Evolutionary conservation across 1,140 invertebrate genomes (phyloP).

Genomic region (Cherax quadricarinatus): DNA sequence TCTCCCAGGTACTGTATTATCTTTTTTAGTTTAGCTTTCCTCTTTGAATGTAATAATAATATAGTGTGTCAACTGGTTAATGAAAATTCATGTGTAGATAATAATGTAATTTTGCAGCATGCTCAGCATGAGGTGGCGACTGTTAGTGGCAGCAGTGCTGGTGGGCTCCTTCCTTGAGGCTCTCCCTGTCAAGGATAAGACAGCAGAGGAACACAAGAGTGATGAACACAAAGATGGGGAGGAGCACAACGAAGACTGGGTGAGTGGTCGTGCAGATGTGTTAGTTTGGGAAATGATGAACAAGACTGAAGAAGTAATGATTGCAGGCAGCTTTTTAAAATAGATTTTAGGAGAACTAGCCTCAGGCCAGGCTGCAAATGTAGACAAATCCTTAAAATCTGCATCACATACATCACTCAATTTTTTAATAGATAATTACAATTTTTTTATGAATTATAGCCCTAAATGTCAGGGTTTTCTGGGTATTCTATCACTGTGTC

Average conservation of each 20-base stretch:
- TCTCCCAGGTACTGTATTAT: neutral
- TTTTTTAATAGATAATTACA: too few species aligned
- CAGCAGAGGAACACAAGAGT: conserved; percentile 35
- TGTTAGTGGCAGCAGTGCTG: conserved; percentile 4
- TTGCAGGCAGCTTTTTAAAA: too few species aligned
- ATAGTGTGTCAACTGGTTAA: neutral
- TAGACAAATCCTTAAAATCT: too few species aligned
- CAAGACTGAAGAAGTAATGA: too few species aligned
- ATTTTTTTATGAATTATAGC: too few species aligned
- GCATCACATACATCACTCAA: too few species aligned
- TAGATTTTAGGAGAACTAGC: too few species aligned
- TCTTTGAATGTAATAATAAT: neutral
- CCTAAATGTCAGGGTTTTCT: too few species aligned
- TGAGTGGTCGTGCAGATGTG: neutral
- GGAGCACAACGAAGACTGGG: neutral
- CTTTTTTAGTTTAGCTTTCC: neutral
- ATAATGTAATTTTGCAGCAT: neutral
- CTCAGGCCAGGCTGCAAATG: too few species aligned
- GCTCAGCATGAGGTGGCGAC: conserved; percentile 29
- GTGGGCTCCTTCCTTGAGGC: neutral
- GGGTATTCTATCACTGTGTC: too few species aligned
- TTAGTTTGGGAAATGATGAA: neutral
- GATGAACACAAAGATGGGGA: conserved; percentile 27
- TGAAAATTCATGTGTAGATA: neutral
- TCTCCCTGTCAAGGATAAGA: conserved; percentile 60